Percentiles rank a stretch among this genome's conserved stretches.
phyloP scores from a whole-genome alignment of 2,888 invertebrate species.

The Uropetala carovei region DNA sequence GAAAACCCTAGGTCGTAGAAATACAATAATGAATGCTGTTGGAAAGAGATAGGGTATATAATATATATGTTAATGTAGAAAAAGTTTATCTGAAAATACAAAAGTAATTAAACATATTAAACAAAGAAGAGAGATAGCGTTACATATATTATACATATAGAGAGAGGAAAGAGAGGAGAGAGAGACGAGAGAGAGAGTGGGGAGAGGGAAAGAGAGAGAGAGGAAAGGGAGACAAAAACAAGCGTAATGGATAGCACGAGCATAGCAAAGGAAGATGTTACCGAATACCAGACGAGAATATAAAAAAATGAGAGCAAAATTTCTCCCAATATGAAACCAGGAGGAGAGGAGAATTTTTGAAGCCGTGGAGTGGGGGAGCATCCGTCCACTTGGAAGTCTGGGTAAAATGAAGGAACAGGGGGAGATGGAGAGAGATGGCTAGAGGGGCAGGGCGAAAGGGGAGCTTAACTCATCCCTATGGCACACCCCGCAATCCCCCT shows the following conservation, averaged over 20 bases:
- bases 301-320: conserved; percentile 25
- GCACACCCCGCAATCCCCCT: conserved; percentile 66
- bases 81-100: too few relatives aligned
- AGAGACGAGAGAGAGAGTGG: background rate
- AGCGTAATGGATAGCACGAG: background rate
- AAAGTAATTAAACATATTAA: too few relatives aligned
- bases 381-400: conserved; percentile 29
- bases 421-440: conserved; percentile 55
- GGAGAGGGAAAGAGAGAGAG: background rate
- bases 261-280: background rate
- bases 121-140: too few relatives aligned
- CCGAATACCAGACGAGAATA: conserved; percentile 33
- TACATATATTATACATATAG: too few relatives aligned
- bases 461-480: conserved; percentile 66
- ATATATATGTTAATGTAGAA: too few relatives aligned
- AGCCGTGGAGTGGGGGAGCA: background rate
- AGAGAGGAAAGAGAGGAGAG: background rate
- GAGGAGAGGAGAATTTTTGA: background rate
- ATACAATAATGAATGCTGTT: too few relatives aligned
- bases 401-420: conserved; percentile 56
- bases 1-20: too few relatives aligned
- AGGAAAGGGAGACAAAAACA: background rate
- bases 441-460: conserved; percentile 33
- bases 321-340: conserved; percentile 29
- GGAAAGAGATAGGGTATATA: too few relatives aligned